Base-by-base conservation (phyloP, 2,888 invertebrate genomes). In the Parascotia fuliginaria region DNA sequence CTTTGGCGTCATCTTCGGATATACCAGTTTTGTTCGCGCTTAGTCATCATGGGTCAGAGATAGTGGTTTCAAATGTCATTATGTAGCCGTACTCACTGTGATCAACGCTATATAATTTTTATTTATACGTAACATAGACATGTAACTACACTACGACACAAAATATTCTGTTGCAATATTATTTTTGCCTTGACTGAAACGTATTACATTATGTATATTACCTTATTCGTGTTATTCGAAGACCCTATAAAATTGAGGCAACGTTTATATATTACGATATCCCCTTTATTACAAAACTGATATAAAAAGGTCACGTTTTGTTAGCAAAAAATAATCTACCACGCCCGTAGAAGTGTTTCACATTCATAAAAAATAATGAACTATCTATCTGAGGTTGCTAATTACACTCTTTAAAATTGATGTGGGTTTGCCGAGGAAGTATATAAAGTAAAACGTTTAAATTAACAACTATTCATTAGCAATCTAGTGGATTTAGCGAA, bases 31-130 rank as follows among this genome's bases (percentile, higher is more conserved):
- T 68, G 77, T 76, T 77, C 68, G 70, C 73, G 86, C 86, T 85
- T 83, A 85, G 87, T 89, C 89, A 89, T 81, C 79, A 73, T 64
- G 71, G 82, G 83, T 84, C 82, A 83, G 75, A 76, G 83, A 84
- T 85, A 81, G 81, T 77, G 66, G 76, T 76, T 80, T 76, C 63
- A 85, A 86, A 87, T 87, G 85, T 83, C 87, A 86, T 71, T 79
- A 77, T 74, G 76, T 67, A 72, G 52, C 46, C 74, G 72, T 52
- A 61, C 69, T 73, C 73, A 73, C 74, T 75, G 66, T 67, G 71
- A 56, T 57, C 60, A 60, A 57, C 60, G 65, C 53, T 54, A 56
- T 62, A 64, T 50, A 43, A 56, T 64, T 65, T 65, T 67, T 56
- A 70, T 64, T 71, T 60, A 65, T 60, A 71, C 61, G 60, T 70